phyloP scores from a whole-genome alignment of 2,888 invertebrate species.

The Drymonia ruficornis region DNA sequence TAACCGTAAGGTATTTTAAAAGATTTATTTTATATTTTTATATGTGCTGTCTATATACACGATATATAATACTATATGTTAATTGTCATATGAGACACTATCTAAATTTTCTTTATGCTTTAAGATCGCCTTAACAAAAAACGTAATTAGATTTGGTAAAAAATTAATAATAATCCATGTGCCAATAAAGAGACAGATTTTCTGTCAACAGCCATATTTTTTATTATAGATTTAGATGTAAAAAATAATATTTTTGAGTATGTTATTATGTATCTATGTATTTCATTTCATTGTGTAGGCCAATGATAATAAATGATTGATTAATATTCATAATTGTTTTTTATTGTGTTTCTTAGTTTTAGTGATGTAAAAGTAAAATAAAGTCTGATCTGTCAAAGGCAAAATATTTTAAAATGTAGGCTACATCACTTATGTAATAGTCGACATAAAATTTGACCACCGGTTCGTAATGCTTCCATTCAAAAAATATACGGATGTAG shows the following conservation, averaged over 20 bases:
- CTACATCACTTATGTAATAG: too few relatives aligned
- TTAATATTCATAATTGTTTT: constrained; percentile 54
- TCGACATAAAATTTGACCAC: too few relatives aligned
- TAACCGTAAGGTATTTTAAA: constrained; percentile 59
- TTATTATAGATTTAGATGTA: constrained; percentile 70
- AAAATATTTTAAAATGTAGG: too few relatives aligned
- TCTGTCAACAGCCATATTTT: constrained; percentile 81
- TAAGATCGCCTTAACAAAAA: constrained; percentile 43
- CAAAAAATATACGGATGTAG: too few relatives aligned
- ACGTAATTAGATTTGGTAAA: constrained; percentile 48
- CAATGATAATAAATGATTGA: constrained; percentile 79
- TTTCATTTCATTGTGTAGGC: constrained; percentile 70
- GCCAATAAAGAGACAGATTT: constrained; percentile 67
- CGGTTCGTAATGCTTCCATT: too few relatives aligned
- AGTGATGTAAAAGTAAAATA: constrained; percentile 19
- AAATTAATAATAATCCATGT: constrained; percentile 72
- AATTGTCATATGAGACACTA: constrained; percentile 69
- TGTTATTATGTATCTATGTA: constrained; percentile 73
- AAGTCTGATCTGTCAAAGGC: too few relatives aligned
- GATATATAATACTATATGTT: constrained; percentile 81
- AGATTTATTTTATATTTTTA: constrained; percentile 25
- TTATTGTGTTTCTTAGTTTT: not conserved
- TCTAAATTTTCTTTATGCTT: constrained; percentile 53
- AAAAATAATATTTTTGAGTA: constrained; percentile 71
- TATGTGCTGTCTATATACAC: constrained; percentile 66